These are phyloP conservation scores for Bellardia pandia DNA, from an alignment of 2,888 invertebrate genomes.

Conservation along the genomic window DNA sequence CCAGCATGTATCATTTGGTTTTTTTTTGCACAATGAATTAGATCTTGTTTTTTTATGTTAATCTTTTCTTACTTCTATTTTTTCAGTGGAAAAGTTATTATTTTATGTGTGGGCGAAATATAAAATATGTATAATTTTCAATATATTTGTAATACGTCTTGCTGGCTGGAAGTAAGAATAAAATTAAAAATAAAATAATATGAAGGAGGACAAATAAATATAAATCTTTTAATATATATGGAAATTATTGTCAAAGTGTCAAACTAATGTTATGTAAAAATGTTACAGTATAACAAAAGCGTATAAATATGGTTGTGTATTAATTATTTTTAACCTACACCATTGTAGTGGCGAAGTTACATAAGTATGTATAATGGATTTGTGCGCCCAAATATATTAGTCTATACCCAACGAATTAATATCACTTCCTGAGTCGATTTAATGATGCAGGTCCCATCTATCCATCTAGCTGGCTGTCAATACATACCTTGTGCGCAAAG, in stretches of 20 bases:
- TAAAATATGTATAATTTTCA: slow-evolving; percentile 19
- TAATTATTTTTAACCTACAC: too few species aligned
- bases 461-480: too few species aligned
- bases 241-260: slow-evolving; percentile 10
- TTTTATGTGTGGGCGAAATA: not conserved
- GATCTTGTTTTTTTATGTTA: slow-evolving; percentile 13
- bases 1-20: not conserved
- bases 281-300: too few species aligned
- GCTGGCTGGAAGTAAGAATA: not conserved
- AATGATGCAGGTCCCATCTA: too few species aligned
- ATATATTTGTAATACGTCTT: slow-evolving; percentile 24
- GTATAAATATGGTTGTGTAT: too few species aligned
- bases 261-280: too few species aligned
- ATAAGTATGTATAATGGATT: too few species aligned
- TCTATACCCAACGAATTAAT: too few species aligned
- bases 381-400: too few species aligned
- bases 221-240: slow-evolving; percentile 40
- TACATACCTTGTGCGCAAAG: too few species aligned
- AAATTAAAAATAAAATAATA: not conserved
- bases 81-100: not conserved
- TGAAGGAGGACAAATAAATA: not conserved
- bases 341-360: too few species aligned
- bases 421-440: too few species aligned
- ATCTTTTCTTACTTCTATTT: not conserved
- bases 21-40: not conserved